Evolutionary conservation across 2,797 vertebrate genomes (phyloP), one percentile per base, ranked within the genome.

Genomic region (Ptychadena robeensis): DNA sequence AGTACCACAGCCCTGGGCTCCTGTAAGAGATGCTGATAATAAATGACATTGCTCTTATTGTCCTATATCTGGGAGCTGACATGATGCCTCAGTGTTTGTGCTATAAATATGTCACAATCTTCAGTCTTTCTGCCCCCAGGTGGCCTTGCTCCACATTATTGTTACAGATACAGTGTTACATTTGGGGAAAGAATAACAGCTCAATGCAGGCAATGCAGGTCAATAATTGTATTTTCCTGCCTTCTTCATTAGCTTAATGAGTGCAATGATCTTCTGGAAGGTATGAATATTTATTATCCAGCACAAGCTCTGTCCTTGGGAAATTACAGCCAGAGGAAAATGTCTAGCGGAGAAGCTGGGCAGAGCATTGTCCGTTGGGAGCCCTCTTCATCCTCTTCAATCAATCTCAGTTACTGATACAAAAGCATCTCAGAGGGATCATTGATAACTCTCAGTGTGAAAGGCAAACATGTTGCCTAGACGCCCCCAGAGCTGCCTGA

Each of bases 391-490:
- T 87, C 88, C 82, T 87, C 88, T 87, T 87, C 86, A 88, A 92
- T 92, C 91, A 90, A 92, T 92, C 91, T 91, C 91, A 85, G 89
- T 91, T 92, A 90, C 89, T 87, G 89, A 90, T 90, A 92, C 90
- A 92, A 91, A 91, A 88, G 91, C 64, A 89, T 91, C 91, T 89
- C 90, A 38, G 87, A 89, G 89, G 76, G 88, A 89, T 88, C 90
- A 91, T 90, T 91, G 91, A 90, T 89, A 91, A 90, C 89, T 89
- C 90, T 88, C 91, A 91, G 91, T 91, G 88, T 90, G 91, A 93
- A 92, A 91, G 85, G 88, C 86, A 91, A 92, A 91, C 88, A 90
- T 86, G 87, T 34, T 82, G 70, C 86, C 81, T 85, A 92, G 90
- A 89, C 93, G 93, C 91, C 87, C 88, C 88, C 87, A 66, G 85